Percentiles rank a stretch among this genome's conserved stretches.
Conservation (phyloP, 2,888 invertebrate genomes). For the Lysandra bellargus region DNA sequence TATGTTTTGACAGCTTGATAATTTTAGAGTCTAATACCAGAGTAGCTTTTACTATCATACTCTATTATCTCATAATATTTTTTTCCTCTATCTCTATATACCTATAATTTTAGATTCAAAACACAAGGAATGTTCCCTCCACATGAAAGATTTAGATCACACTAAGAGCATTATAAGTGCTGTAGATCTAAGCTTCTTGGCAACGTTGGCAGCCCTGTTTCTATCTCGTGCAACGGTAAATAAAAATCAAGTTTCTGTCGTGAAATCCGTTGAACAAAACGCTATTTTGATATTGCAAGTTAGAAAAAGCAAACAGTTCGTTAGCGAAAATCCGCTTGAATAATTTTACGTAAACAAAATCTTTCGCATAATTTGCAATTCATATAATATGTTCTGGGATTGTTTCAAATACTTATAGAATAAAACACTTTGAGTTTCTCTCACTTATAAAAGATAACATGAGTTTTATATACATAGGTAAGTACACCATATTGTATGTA, state of each 20-base stretch:
- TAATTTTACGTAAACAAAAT: conserved; percentile 70
- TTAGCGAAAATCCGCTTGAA: conserved; percentile 69
- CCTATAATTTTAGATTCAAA: neutral
- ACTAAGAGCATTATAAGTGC: conserved; percentile 19
- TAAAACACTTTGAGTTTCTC: conserved; percentile 42
- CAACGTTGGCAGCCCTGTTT: conserved; percentile 8
- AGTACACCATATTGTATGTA: too few relatives aligned
- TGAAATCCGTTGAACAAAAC: conserved; percentile 31
- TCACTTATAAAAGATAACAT: too few relatives aligned
- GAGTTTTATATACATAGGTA: too few relatives aligned
- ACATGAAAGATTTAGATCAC: neutral
- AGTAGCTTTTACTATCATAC: too few relatives aligned
- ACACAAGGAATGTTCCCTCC: neutral
- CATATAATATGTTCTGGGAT: conserved; percentile 51
- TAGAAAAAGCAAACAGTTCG: conserved; percentile 71
- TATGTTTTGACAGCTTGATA: too few relatives aligned
- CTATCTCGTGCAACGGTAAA: conserved; percentile 18
- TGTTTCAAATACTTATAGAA: conserved; percentile 53
- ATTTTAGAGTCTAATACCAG: too few relatives aligned
- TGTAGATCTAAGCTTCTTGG: conserved; percentile 16
- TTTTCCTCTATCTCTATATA: neutral
- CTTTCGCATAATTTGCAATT: conserved; percentile 70
- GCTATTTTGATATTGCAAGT: conserved; percentile 61
- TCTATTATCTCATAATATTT: too few relatives aligned
- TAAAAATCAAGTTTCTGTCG: conserved; percentile 28